Evolutionary conservation across 2,888 invertebrate species (phyloP).

Genomic region (Apeira syringaria): DNA sequence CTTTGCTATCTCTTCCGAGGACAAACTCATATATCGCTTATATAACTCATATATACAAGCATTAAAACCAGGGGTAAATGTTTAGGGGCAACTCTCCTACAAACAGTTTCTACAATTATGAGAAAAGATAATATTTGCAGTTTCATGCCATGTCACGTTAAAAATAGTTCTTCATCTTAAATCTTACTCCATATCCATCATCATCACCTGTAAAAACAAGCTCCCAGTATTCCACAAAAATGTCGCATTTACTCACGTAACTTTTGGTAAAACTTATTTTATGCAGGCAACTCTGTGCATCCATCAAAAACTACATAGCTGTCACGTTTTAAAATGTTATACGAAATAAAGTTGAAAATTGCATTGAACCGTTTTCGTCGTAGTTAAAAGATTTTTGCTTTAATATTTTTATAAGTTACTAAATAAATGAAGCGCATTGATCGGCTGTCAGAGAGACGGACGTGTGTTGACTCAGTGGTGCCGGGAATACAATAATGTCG

Average conservation of each 20-base stretch:
- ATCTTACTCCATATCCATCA: slow-evolving; percentile 7
- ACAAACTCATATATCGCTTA: no score
- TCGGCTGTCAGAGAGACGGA: slow-evolving; percentile 58
- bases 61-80: no score
- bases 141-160: no score
- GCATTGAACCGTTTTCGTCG: slow-evolving; percentile 11
- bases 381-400: slow-evolving; percentile 35
- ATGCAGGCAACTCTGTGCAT: slow-evolving; percentile 35
- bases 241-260: slow-evolving; percentile 42
- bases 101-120: no score
- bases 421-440: slow-evolving; percentile 79
- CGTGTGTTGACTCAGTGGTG: slow-evolving; percentile 66
- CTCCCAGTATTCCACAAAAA: slow-evolving; percentile 18
- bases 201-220: slow-evolving; percentile 60
- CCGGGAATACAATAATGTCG: slow-evolving; percentile 39
- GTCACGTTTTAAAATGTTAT: slow-evolving; percentile 29
- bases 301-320: slow-evolving; percentile 30
- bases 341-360: slow-evolving; percentile 43
- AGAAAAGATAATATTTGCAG: no score
- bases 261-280: slow-evolving; percentile 22
- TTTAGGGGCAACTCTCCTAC: no score
- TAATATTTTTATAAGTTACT: slow-evolving; percentile 74
- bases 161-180: no score
- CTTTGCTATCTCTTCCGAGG: no score
- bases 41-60: no score